Evolutionary conservation across 2,888 invertebrate genomes (phyloP).

Genomic region (Polietes domitor): DNA sequence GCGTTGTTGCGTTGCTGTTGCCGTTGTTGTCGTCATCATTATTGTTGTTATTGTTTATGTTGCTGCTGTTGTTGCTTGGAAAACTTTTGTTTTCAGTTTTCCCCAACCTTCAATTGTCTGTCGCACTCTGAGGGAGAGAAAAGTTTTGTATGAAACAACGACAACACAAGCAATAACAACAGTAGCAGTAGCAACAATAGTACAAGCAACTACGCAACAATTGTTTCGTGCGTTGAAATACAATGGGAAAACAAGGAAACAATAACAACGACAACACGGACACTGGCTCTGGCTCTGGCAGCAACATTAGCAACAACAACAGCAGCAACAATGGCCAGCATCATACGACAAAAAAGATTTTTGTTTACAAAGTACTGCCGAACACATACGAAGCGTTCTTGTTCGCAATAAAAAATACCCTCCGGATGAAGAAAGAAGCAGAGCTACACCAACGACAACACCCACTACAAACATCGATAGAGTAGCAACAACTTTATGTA

Average conservation of each 20-base stretch:
- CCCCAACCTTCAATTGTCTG: background rate
- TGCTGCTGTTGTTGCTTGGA: no score
- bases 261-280: no score
- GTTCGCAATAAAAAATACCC: background rate
- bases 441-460: background rate
- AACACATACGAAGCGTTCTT: background rate
- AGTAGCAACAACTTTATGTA: no score
- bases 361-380: background rate
- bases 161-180: background rate
- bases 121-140: background rate
- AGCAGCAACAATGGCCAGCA: background rate
- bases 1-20: background rate
- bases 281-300: background rate
- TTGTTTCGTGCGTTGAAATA: background rate
- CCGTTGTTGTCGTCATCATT: background rate
- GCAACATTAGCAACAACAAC: background rate
- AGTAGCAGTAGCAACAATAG: no score
- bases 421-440: background rate
- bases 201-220: background rate
- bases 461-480: background rate
- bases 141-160: background rate
- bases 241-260: background rate
- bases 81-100: no score
- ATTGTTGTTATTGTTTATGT: no score
- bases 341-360: background rate